These are phyloP conservation scores for Siphamia tubifer DNA, from an alignment of 2,113 vertebrate genomes.

Conservation along the genomic window DNA sequence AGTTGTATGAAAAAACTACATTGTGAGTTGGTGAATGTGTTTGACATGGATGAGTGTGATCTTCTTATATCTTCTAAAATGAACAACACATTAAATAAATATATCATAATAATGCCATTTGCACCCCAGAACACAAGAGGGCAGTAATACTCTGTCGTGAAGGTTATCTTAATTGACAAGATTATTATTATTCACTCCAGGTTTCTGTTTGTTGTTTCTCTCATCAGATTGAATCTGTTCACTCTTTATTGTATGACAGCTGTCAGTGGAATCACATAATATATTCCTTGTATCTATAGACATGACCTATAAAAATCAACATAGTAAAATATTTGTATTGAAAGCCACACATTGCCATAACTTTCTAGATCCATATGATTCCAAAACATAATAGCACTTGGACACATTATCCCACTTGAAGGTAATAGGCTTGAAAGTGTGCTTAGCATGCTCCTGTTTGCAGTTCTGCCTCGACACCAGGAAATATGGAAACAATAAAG, in stretches of 20 bases:
- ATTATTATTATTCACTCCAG: neutral
- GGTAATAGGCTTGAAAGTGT: neutral
- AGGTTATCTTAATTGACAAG: neutral
- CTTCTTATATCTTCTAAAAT: no score
- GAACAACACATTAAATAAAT: neutral
- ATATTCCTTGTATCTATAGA: no score
- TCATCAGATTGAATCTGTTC: no score
- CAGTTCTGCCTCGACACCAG: neutral
- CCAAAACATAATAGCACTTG: neutral
- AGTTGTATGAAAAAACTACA: neutral
- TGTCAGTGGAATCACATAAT: no score
- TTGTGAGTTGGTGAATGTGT: neutral
- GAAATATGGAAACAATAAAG: slow-evolving; percentile 11
- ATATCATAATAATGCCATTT: neutral
- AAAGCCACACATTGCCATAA: no score
- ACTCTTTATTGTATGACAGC: no score
- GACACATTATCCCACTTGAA: neutral
- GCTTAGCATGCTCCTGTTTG: slow-evolving; percentile 22
- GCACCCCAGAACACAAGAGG: slow-evolving; percentile 64
- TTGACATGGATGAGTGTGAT: no score
- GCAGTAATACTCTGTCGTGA: slow-evolving; percentile 58
- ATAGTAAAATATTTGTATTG: neutral
- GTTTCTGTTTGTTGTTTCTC: no score
- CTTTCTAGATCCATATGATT: neutral
- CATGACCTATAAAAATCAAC: neutral